Base-by-base conservation (phyloP, 2,888 invertebrate genomes). In the Mycalesis mineus region DNA sequence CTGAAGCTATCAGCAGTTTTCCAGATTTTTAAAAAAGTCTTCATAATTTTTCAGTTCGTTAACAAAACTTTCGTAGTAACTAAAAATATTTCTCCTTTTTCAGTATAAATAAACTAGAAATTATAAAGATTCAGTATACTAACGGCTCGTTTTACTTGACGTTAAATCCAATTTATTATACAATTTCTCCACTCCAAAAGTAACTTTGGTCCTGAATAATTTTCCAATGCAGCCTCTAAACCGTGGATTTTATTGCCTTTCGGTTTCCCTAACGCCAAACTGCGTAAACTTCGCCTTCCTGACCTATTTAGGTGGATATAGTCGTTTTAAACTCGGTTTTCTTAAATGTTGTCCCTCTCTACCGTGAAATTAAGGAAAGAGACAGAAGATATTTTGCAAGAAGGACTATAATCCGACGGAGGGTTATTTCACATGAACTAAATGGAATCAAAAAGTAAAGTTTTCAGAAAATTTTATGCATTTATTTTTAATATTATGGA, bases 251-350 rank as follows among this genome's bases (percentile, higher is more conserved):
- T 85, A 85, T 80, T 78, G 77, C 81, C 71, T 73, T 82, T 84
- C 78, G 82, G 80, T 80, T 84, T 80, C 80, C 83, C 74, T 78
- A 79, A 80, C 77, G 74, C 80, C 72, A 75, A 79, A 82, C 77
- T 77, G 79, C 78, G 81, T 87, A 88, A 88, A 88, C 85, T 87
- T 88, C 84, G 82, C 78, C 84, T 88, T 88, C 87, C 88, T 88
- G 88, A 89, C 89, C 89, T 87, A 88, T 86, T 88, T 88, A 84
- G 78, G 66, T 67, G 80, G 80, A 82, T 84, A 83, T 74, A 68
- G 80, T 79, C 76, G 78, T 78, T 82, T 81, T 78, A 82, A 82
- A 81, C 80, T 76, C 72, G 68, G 68, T 68, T 75, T 72, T 74
- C 62, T 64, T 72, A 74, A 69, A 69, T 64, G 66, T 64, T 69